A percentile compares a stretch with the other conserved stretches of the same genome.
Conservation (phyloP, 2,888 invertebrate genomes). For the Antitype chi region DNA sequence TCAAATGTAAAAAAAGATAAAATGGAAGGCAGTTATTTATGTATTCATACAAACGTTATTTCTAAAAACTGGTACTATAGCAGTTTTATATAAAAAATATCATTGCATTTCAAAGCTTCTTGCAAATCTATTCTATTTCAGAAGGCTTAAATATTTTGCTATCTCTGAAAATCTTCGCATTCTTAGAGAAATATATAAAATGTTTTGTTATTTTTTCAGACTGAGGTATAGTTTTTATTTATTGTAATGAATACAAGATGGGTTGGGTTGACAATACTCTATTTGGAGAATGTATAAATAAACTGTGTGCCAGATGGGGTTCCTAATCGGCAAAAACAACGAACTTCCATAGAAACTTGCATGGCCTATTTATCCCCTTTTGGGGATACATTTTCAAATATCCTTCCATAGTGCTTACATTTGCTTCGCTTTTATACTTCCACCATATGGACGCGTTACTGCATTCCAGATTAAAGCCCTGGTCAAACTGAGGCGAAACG, state of each 20-base stretch:
- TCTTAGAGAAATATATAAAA: constrained; percentile 3
- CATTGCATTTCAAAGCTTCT: background rate
- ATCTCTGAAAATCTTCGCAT: constrained; percentile 6
- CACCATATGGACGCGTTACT: too few species aligned
- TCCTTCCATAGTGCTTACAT: background rate
- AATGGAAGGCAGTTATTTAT: background rate
- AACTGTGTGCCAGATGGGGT: background rate
- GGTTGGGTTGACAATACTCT: background rate
- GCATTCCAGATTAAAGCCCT: background rate
- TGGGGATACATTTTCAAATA: background rate
- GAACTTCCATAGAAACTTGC: background rate
- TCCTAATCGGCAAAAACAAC: background rate
- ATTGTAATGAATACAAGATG: background rate
- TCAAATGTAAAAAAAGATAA: background rate
- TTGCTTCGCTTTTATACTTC: background rate
- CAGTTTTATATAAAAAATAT: constrained; percentile 1
- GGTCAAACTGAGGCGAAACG: background rate
- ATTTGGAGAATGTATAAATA: background rate
- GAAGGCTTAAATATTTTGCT: background rate
- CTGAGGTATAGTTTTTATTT: background rate
- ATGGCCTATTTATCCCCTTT: background rate
- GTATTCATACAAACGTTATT: background rate
- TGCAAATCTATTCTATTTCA: background rate
- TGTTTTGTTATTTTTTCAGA: constrained; percentile 4
- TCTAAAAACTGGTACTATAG: background rate